A percentile compares a stretch with the other conserved stretches of the same genome.
These are phyloP conservation scores for Spheniscus mendiculus DNA, from an alignment of 2,113 vertebrate species.

Conservation along the genomic window DNA sequence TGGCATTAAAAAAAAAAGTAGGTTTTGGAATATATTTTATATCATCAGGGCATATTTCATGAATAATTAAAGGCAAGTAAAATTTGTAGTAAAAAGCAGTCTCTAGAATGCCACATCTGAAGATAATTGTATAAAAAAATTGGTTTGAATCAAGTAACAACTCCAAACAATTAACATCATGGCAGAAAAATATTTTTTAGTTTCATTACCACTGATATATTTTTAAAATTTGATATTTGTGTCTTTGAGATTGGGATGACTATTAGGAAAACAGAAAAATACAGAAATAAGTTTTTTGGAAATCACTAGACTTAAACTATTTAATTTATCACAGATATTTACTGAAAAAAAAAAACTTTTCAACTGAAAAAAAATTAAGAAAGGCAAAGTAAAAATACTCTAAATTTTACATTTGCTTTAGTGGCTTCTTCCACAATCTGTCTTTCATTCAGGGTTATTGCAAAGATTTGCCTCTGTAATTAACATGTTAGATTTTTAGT, in stretches of 20 bases:
- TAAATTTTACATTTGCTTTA: not conserved
- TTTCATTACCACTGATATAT: not conserved
- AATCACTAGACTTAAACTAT: not conserved
- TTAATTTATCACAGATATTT: not conserved
- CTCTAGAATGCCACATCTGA: conserved; percentile 24
- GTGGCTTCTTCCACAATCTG: not conserved
- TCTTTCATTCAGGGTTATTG: conserved; percentile 5
- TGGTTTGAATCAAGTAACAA: conserved; percentile 14
- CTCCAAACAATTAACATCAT: conserved; percentile 17
- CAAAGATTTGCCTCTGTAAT: conserved; percentile 22
- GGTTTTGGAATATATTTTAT: conserved; percentile 60
- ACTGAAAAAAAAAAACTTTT: not conserved
- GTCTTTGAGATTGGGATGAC: conserved; percentile 5
- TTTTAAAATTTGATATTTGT: conserved; percentile 8
- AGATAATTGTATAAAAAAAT: conserved; percentile 40
- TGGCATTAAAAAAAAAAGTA: conserved; percentile 14
- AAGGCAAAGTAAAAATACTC: not conserved
- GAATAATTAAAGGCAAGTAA: conserved; percentile 39
- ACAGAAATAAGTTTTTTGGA: not conserved
- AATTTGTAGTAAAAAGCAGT: not conserved
- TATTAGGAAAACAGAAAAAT: conserved; percentile 12
- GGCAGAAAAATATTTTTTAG: conserved; percentile 19
- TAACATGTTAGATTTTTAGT: conserved; percentile 47
- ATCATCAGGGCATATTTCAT: conserved; percentile 47
- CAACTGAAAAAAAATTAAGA: not conserved